A percentile compares a stretch with the other conserved stretches of the same genome.
phyloP scores from a whole-genome alignment of 2,888 invertebrate species.

The Rotaria sp. region DNA sequence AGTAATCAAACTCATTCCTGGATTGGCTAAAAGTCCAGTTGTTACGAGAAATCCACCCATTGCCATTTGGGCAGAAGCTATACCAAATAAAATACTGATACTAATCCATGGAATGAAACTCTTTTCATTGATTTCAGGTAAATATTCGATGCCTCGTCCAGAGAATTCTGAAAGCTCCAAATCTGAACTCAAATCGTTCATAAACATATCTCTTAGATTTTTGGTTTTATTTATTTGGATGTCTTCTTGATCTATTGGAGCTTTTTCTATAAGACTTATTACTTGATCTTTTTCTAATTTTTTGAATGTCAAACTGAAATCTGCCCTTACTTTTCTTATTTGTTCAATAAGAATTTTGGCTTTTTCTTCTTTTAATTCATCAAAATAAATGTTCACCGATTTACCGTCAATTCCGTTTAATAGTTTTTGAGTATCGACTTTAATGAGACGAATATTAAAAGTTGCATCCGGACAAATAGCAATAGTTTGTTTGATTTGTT shows the following conservation, averaged over 20 bases:
- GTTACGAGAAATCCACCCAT: slow-evolving; percentile 35
- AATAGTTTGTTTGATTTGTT: too few species aligned
- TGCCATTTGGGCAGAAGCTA: slow-evolving; percentile 18
- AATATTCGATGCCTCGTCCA: neutral
- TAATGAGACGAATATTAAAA: too few species aligned
- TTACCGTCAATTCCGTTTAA: neutral
- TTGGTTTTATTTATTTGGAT: slow-evolving; percentile 35
- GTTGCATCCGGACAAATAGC: too few species aligned
- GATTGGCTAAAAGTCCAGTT: slow-evolving; percentile 36
- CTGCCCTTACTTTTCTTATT: slow-evolving; percentile 14
- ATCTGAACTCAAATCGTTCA: neutral
- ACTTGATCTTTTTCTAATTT: slow-evolving; percentile 17
- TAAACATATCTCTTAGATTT: slow-evolving; percentile 33
- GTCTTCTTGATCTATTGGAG: slow-evolving; percentile 33
- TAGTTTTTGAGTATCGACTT: too few species aligned
- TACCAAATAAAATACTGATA: neutral
- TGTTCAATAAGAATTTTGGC: slow-evolving; percentile 28
- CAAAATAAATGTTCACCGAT: neutral
- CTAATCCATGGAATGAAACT: slow-evolving; percentile 34
- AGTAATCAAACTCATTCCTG: slow-evolving; percentile 34
- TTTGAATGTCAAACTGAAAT: slow-evolving; percentile 27
- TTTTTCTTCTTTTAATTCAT: neutral
- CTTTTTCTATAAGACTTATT: neutral
- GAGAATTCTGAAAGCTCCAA: neutral
- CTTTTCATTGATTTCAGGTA: slow-evolving; percentile 32